phyloP scores from a whole-genome alignment of 1,140 invertebrate genomes.

The Homarus americanus region DNA sequence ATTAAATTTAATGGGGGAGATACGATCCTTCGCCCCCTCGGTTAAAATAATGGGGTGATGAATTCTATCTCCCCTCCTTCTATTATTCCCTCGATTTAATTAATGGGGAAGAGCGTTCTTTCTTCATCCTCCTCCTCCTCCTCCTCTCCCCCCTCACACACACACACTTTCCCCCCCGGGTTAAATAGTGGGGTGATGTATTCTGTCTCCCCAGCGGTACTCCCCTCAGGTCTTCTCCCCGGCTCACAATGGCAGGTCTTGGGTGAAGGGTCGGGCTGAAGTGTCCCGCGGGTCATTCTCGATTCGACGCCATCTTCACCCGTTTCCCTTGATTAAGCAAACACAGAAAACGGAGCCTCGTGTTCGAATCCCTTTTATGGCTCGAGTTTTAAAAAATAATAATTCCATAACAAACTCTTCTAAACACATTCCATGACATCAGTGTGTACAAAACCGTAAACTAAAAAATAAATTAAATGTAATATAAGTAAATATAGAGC shows the following conservation, averaged over 20 bases:
- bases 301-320: slow-evolving; percentile 44
- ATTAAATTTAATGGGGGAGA: too few relatives aligned
- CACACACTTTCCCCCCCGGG: not conserved
- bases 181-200: not conserved
- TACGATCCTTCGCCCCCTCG: too few relatives aligned
- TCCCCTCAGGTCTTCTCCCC: slow-evolving; percentile 27
- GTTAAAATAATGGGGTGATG: too few relatives aligned
- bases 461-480: not conserved
- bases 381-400: not conserved
- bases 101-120: too few relatives aligned
- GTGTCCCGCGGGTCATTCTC: slow-evolving; percentile 36
- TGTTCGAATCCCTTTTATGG: not conserved
- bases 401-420: too few relatives aligned
- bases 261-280: not conserved
- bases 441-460: too few relatives aligned
- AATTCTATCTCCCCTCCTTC: too few relatives aligned
- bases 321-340: slow-evolving; percentile 61
- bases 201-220: not conserved
- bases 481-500: too few relatives aligned
- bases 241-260: not conserved
- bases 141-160: too few relatives aligned
- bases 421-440: too few relatives aligned
- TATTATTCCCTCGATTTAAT: too few relatives aligned
- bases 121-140: too few relatives aligned
- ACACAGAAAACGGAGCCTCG: slow-evolving; percentile 52